These are phyloP conservation scores for Drosophila neutralis DNA, from an alignment of 2,888 invertebrate genomes.

Conservation along the genomic window DNA sequence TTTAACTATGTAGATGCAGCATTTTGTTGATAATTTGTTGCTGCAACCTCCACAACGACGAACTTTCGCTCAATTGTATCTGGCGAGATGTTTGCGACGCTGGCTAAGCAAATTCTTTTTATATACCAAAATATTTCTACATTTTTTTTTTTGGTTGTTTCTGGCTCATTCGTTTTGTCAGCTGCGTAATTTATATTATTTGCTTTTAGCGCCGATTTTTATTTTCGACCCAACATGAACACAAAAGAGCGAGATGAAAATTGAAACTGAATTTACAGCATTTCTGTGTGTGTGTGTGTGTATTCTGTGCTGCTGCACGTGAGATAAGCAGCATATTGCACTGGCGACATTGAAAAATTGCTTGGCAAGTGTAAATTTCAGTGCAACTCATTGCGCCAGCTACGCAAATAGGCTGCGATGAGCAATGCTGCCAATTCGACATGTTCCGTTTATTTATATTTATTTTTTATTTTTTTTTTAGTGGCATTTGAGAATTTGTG, in stretches of 20 bases:
- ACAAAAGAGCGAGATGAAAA: slow-evolving; percentile 17
- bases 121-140: slow-evolving; percentile 2
- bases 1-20: slow-evolving; percentile 1
- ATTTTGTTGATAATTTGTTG: slow-evolving; percentile 10
- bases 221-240: slow-evolving; percentile 30
- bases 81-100: slow-evolving; percentile 20
- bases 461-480: not conserved
- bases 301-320: slow-evolving; percentile 48
- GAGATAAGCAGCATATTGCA: slow-evolving; percentile 65
- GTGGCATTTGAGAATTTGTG: not conserved
- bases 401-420: slow-evolving; percentile 42
- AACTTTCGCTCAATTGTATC: slow-evolving; percentile 61
- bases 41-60: slow-evolving; percentile 13
- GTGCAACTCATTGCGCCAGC: slow-evolving; percentile 38
- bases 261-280: slow-evolving; percentile 23
- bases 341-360: slow-evolving; percentile 52
- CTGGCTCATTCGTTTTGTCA: slow-evolving; percentile 19
- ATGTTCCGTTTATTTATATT: not conserved
- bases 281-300: not conserved
- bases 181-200: slow-evolving; percentile 28
- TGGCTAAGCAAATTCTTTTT: slow-evolving; percentile 12
- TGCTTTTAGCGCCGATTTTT: slow-evolving; percentile 34
- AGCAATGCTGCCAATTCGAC: not conserved
- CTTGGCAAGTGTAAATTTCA: slow-evolving; percentile 37
- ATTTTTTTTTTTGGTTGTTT: not conserved